Evolutionary conservation across 23 tunicate genomes (phyloP), one percentile per base, ranked within the genome.

Genomic region (Corella eumyota): DNA sequence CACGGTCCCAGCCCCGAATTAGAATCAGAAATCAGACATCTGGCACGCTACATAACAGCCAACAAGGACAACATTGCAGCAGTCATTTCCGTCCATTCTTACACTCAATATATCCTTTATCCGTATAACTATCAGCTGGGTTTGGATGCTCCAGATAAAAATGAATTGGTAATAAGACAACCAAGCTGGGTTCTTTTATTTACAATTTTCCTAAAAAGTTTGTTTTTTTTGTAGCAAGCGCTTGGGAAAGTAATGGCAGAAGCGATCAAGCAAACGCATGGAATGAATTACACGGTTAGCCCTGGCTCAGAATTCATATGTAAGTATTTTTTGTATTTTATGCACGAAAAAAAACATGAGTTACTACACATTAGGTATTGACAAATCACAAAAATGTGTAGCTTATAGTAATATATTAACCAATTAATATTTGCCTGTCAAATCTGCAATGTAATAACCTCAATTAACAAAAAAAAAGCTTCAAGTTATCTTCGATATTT

Each of bases 51-150:
- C 68, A 67, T 85, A 26, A 28, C 34, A 25, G 78, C 44, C 9
- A 45, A 69, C 45, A 65, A 65, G 2, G 78, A 71, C 66, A 32
- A 25, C 32, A 76, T 85, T 2, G 61, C 68, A 28, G 94, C 83
- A 25, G 48, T 64, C 46, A 56, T 85, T 1, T 59, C 94, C 2
- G 54, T 76, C 32, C 94, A 85, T 34, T 85, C 94, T 30, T 76
- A 69, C 47, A 56, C 84, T 3, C 94, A 85, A 76, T 22, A 69
- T 4, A 70, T 85, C 33, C 55, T 76, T 34, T 85, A 85, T 29
- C 94, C 94, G 24, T 85, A 69, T 61, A 74, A 81, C 40, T 85
- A n/a, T n/a, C n/a, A n/a, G n/a, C n/a, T n/a, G n/a, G n/a, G n/a
- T n/a, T n/a, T n/a, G n/a, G n/a, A n/a, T 30, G 67, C 83, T 1